Evolutionary conservation across 2,888 invertebrate genomes (phyloP), one percentile per base, ranked within the genome.

Genomic region (Ormyrus pomaceus): DNA sequence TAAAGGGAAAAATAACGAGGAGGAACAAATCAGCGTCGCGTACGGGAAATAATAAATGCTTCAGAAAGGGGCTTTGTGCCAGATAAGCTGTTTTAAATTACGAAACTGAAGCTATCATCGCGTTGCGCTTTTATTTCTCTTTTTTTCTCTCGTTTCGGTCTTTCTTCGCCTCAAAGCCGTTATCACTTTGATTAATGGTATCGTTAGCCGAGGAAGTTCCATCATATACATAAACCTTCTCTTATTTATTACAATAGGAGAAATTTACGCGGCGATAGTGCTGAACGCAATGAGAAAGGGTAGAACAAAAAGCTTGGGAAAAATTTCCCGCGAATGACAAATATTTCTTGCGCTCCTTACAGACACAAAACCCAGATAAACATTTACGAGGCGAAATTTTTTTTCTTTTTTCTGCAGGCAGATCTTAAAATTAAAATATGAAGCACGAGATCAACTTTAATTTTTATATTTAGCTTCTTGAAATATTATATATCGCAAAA

Each of bases 11-110:
- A 79, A 69, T 72, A 79, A 79, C 68, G 61, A 76, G 66, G 72
- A 61, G 46, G 62, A 77, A 80, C 72, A 71, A 80, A 77, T 77
- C 72, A 77, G 72, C 58, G 73, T 77, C 70, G 70, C 53, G 75
- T 69, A 48, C 75, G 61, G 70, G 73, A 80, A 80, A 80, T 80
- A 80, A 80, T 72, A 77, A 80, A 80, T 73, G 80, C 73, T 72
- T 62, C 48, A 69, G 68, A 79, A 72, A 76, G 72, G 64, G 55
- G 76, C 77, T 77, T 80, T 72, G 68, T 77, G 80, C 77, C 72
- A 80, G 80, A 80, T 80, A 80, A 80, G 80, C 80, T 77, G 77
- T 77, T 80, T 80, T 80, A 76, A 80, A 80, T 80, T 77, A 77
- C 71, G 73, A 80, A 77, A 80, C 80, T 80, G 72, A 73, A 76